Conservation (phyloP, 1,140 invertebrate species). For the Pachypsylla venusta region DNA sequence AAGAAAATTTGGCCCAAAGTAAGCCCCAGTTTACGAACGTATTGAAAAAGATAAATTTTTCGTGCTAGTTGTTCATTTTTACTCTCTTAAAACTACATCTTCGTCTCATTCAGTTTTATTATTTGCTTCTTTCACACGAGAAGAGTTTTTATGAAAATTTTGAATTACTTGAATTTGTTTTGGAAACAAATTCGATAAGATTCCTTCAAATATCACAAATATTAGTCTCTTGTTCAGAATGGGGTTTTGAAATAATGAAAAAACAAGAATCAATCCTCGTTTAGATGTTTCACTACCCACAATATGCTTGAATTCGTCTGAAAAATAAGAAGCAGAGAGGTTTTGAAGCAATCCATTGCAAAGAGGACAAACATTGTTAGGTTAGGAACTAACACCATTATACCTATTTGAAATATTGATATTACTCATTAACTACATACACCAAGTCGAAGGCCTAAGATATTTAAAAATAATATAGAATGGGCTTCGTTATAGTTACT, state of each 20-base stretch:
- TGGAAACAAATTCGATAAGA: conserved; percentile 59
- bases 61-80: too few species aligned
- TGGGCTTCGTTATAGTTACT: too few species aligned
- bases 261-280: conserved; percentile 71
- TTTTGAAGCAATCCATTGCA: too few species aligned
- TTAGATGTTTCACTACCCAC: conserved; percentile 80
- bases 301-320: conserved; percentile 80
- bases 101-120: too few species aligned
- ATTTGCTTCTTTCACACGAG: conserved; percentile 26
- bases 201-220: conserved; percentile 73
- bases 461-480: too few species aligned
- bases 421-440: neutral
- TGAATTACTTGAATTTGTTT: conserved; percentile 45
- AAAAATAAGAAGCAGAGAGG: conserved; percentile 28
- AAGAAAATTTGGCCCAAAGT: too few species aligned
- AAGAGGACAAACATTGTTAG: neutral
- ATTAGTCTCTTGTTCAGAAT: conserved; percentile 70
- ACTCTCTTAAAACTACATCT: too few species aligned
- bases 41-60: too few species aligned
- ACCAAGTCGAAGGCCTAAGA: too few species aligned
- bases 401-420: conserved; percentile 1
- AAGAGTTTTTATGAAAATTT: conserved; percentile 45
- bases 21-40: too few species aligned
- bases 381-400: neutral
- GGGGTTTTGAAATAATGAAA: conserved; percentile 73